Conservation (phyloP, 1,140 invertebrate species). For the Scaptodrosophila lebanonensis region DNA sequence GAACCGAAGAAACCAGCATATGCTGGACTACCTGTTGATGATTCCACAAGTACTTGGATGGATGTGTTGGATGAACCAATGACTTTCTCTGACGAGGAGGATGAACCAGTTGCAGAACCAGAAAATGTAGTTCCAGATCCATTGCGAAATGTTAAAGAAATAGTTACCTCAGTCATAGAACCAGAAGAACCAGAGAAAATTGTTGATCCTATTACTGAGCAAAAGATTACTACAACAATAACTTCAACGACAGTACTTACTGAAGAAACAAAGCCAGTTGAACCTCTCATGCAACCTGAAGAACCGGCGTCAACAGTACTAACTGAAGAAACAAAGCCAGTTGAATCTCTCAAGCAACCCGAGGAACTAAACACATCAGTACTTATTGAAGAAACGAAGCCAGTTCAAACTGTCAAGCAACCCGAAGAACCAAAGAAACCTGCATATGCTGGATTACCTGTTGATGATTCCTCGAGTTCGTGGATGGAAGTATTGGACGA, state of each 20-base stretch:
- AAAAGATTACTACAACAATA: not conserved
- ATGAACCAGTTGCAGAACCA: conserved; percentile 8
- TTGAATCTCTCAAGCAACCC: too few species aligned
- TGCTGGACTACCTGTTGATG: conserved; percentile 63
- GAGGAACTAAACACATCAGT: too few species aligned
- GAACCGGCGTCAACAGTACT: not conserved
- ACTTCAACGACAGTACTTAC: too few species aligned
- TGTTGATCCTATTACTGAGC: too few species aligned
- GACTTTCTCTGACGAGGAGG: conserved; percentile 76
- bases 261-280: not conserved
- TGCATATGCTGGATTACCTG: conserved; percentile 74
- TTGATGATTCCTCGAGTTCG: conserved; percentile 77
- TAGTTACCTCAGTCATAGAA: not conserved
- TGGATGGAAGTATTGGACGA: conserved; percentile 79
- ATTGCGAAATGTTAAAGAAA: not conserved
- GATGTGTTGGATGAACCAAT: conserved; percentile 78
- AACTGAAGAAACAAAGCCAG: too few species aligned
- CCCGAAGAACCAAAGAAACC: conserved; percentile 26
- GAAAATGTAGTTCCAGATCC: not conserved
- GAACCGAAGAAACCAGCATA: conserved; percentile 42
- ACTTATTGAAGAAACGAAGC: not conserved
- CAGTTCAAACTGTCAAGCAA: conserved; percentile 6
- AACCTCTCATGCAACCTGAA: not conserved
- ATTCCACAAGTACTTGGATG: conserved; percentile 59
- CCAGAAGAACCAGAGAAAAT: not conserved